phyloP scores from a whole-genome alignment of 2,888 invertebrate species.

The Gari tellinella region DNA sequence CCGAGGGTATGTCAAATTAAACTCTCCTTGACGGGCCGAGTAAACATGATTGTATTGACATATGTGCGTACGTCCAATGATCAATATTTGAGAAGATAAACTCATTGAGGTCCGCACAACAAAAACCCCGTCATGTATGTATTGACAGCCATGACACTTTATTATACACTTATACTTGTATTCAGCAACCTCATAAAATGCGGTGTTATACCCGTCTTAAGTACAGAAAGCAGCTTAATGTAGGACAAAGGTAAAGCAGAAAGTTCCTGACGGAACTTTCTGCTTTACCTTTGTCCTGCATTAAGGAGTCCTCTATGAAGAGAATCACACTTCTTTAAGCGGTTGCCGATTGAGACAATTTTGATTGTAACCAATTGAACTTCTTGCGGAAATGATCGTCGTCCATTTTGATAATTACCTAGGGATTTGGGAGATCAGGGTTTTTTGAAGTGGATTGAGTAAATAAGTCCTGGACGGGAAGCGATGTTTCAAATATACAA shows the following conservation, averaged over 20 bases:
- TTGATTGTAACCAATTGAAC: too few relatives aligned
- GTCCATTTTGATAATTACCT: neutral
- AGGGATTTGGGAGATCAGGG: neutral
- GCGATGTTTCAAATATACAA: too few relatives aligned
- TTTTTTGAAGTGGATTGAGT: conserved; percentile 1
- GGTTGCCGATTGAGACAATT: too few relatives aligned
- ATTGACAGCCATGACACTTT: conserved; percentile 5
- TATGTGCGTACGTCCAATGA: neutral
- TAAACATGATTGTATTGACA: neutral
- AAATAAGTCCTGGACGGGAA: neutral
- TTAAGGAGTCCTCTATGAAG: too few relatives aligned
- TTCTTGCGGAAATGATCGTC: neutral
- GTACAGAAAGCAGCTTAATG: too few relatives aligned
- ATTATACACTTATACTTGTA: neutral
- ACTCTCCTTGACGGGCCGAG: neutral
- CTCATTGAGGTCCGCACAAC: neutral
- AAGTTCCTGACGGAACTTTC: too few relatives aligned
- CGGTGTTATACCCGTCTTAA: too few relatives aligned
- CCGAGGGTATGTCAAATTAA: too few relatives aligned
- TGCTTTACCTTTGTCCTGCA: too few relatives aligned
- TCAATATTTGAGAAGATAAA: conserved; percentile 16
- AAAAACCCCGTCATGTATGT: neutral
- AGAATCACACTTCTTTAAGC: too few relatives aligned
- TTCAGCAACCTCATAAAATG: too few relatives aligned
- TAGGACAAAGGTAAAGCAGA: too few relatives aligned